Percentiles rank a stretch among this genome's conserved stretches.
These are phyloP conservation scores for Aphyosemion australe DNA, from an alignment of 2,113 vertebrate species.

Conservation along the genomic window DNA sequence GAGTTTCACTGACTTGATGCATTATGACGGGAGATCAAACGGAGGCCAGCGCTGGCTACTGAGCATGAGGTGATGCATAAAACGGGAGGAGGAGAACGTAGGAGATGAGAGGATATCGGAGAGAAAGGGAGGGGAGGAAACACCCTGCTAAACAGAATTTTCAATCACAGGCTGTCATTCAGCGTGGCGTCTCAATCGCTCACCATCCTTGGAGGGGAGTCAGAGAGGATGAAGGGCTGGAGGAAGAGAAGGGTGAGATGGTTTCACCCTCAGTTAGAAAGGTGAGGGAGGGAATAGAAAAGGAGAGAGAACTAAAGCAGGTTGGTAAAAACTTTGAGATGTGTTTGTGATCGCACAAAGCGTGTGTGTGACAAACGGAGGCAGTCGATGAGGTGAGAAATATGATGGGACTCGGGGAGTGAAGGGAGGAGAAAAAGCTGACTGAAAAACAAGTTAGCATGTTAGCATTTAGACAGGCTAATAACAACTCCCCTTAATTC, in stretches of 20 bases:
- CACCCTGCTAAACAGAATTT: slow-evolving; percentile 48
- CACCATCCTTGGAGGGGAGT: slow-evolving; percentile 2
- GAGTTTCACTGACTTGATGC: slow-evolving; percentile 60
- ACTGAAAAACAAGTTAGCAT: not conserved
- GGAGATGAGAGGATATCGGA: not conserved
- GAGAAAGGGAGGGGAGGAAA: slow-evolving; percentile 1
- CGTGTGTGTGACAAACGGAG: slow-evolving; percentile 39
- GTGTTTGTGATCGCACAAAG: not conserved
- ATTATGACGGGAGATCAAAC: slow-evolving; percentile 71
- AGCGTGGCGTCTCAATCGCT: slow-evolving; percentile 39
- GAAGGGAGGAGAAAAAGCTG: slow-evolving; percentile 25
- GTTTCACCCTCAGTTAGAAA: not conserved
- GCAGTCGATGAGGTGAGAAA: slow-evolving; percentile 64
- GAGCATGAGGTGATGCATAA: slow-evolving; percentile 25
- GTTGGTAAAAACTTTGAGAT: slow-evolving; percentile 33
- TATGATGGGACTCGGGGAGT: slow-evolving; percentile 39
- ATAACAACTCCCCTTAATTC: slow-evolving; percentile 1
- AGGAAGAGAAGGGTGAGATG: not conserved
- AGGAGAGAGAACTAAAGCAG: not conserved
- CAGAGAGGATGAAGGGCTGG: not conserved
- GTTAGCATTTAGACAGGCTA: not conserved
- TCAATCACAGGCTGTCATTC: slow-evolving; percentile 45
- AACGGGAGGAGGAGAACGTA: not conserved
- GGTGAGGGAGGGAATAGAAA: not conserved
- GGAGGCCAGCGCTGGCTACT: slow-evolving; percentile 45